Conservation (phyloP, 2,113 vertebrate genomes). For the Thermophis baileyi region DNA sequence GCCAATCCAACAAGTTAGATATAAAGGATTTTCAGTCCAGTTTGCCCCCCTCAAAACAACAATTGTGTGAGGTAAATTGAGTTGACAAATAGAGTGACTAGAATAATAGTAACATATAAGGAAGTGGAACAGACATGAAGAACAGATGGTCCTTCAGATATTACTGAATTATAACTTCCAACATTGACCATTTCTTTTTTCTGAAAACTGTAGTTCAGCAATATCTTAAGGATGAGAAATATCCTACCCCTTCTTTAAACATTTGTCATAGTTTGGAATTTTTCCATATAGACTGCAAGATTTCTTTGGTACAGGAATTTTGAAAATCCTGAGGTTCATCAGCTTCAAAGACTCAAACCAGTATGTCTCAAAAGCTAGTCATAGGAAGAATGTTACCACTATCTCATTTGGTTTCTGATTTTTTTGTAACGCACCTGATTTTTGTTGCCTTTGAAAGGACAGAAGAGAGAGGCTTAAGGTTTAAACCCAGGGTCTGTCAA, state of each 20-base stretch:
- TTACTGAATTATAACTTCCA: not conserved
- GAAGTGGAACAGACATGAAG: not conserved
- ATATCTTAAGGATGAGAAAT: not conserved
- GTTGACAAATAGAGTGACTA: not conserved
- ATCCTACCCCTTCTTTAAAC: not conserved
- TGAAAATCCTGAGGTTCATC: not conserved
- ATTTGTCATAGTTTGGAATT: not conserved
- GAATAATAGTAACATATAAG: not conserved
- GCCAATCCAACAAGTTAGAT: not conserved
- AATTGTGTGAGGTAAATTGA: not conserved
- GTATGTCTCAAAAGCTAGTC: not conserved
- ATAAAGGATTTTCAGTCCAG: not conserved
- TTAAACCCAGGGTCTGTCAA: too few relatives aligned
- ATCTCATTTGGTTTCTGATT: not conserved
- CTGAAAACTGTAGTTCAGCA: not conserved
- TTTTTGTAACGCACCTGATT: too few relatives aligned
- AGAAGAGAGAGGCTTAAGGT: too few relatives aligned
- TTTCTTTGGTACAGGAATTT: not conserved
- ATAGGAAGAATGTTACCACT: not conserved
- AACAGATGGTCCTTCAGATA: not conserved
- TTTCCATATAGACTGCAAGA: not conserved
- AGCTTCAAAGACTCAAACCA: not conserved
- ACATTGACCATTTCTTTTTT: not conserved
- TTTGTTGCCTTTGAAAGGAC: too few relatives aligned
- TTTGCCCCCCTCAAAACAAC: not conserved